Percentiles rank a stretch among this genome's conserved stretches.
Evolutionary conservation across 1,140 invertebrate genomes (phyloP).

Genomic region (Helicoverpa zea): DNA sequence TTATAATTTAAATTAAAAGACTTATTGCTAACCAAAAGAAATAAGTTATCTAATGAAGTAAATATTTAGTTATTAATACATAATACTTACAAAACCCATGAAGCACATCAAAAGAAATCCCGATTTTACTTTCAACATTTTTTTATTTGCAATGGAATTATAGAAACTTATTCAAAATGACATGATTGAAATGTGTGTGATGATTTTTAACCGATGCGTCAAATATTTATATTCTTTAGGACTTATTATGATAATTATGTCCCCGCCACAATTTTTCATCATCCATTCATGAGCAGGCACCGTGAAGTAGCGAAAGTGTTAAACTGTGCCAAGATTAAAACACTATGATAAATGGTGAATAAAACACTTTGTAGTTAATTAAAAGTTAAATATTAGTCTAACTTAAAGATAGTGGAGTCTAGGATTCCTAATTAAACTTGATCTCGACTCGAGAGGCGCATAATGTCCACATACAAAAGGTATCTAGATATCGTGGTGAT

Average conservation of each 20-base stretch:
- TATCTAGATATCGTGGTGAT: too few relatives aligned
- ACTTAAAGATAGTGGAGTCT: too few relatives aligned
- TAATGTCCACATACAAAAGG: too few relatives aligned
- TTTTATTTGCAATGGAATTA: neutral
- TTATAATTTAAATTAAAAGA: neutral
- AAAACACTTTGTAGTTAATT: neutral
- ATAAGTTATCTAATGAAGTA: neutral
- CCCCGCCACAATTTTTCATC: constrained; percentile 27
- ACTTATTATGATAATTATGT: constrained; percentile 9
- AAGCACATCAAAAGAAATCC: constrained; percentile 27
- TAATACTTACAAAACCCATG: constrained; percentile 32
- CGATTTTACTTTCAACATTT: constrained; percentile 37
- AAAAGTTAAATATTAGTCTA: too few relatives aligned
- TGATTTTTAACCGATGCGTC: neutral
- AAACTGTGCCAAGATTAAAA: constrained; percentile 3
- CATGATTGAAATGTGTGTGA: constrained; percentile 7
- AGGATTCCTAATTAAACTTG: too few relatives aligned
- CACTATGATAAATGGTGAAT: neutral
- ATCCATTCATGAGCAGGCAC: constrained; percentile 47
- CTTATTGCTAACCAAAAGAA: neutral
- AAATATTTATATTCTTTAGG: constrained; percentile 12
- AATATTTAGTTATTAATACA: neutral
- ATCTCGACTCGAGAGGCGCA: too few relatives aligned
- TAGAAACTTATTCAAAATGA: neutral
- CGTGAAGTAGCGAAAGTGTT: constrained; percentile 53